A percentile compares a stretch with the other conserved stretches of the same genome.
Conservation (phyloP, 1,140 invertebrate genomes). For the Triops longicaudatus region DNA sequence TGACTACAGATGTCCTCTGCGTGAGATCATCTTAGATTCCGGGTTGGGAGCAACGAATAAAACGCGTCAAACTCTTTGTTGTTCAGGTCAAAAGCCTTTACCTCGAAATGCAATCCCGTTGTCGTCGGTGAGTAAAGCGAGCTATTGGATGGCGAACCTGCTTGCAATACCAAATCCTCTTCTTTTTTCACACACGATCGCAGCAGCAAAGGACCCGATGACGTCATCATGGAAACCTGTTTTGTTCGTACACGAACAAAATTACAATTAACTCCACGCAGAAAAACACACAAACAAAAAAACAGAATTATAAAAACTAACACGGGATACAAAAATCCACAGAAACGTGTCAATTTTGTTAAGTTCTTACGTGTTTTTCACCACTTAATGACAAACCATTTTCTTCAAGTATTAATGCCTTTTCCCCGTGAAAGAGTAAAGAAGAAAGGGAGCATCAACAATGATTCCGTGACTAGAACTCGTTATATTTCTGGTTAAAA, state of each 20-base stretch:
- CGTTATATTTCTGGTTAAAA: too few relatives aligned
- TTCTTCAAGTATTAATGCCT: too few relatives aligned
- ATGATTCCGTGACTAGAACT: too few relatives aligned
- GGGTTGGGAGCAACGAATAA: neutral
- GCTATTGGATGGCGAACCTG: conserved; percentile 46
- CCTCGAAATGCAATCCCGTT: conserved; percentile 39
- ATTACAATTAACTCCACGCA: neutral
- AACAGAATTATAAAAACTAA: too few relatives aligned
- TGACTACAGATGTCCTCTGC: neutral
- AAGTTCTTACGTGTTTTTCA: too few relatives aligned
- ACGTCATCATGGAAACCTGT: conserved; percentile 28
- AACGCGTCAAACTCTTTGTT: neutral
- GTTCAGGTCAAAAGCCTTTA: conserved; percentile 29
- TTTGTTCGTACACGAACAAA: neutral
- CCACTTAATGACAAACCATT: too few relatives aligned
- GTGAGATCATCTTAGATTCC: neutral
- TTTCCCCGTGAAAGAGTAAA: too few relatives aligned
- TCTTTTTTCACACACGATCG: conserved; percentile 48
- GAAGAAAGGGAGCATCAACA: too few relatives aligned
- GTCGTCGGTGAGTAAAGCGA: conserved; percentile 50
- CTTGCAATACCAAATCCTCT: conserved; percentile 38
- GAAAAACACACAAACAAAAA: neutral
- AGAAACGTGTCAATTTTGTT: too few relatives aligned
- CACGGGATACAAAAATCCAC: too few relatives aligned
- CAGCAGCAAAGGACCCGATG: conserved; percentile 21